phyloP scores from a whole-genome alignment of 2,888 invertebrate genomes.

The Monopis laevigella region DNA sequence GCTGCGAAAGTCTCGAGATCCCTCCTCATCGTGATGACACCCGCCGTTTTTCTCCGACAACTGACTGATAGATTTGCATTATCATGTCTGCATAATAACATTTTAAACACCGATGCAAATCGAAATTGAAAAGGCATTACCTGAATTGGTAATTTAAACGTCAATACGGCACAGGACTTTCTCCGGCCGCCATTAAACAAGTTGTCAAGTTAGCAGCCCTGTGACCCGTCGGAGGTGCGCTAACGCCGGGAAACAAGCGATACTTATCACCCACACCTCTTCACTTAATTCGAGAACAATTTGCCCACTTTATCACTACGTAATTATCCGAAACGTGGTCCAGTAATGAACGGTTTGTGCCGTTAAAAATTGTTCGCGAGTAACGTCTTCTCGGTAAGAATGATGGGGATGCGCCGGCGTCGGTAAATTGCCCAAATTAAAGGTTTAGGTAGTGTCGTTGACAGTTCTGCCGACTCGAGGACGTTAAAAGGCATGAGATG shows the following conservation, averaged over 20 bases:
- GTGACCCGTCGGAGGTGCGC: neutral
- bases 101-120: too few relatives aligned
- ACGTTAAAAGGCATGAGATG: constrained; percentile 39
- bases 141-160: too few relatives aligned
- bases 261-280: constrained; percentile 21
- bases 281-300: constrained; percentile 57
- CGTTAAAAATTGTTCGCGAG: constrained; percentile 19
- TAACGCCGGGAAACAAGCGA: neutral
- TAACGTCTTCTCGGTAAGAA: constrained; percentile 20
- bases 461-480: neutral
- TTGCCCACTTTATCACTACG: constrained; percentile 61
- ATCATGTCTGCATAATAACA: too few relatives aligned
- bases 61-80: too few relatives aligned
- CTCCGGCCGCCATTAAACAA: too few relatives aligned
- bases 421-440: constrained; percentile 24
- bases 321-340: constrained; percentile 58
- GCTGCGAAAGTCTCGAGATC: too few relatives aligned
- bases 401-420: constrained; percentile 32
- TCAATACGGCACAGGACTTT: too few relatives aligned
- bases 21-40: too few relatives aligned
- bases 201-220: neutral
- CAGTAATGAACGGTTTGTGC: constrained; percentile 53
- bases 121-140: too few relatives aligned
- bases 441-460: constrained; percentile 7
- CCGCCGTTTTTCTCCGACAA: too few relatives aligned